Evolutionary conservation across 2,113 vertebrate genomes (phyloP).

Genomic region (Bungarus multicinctus): DNA sequence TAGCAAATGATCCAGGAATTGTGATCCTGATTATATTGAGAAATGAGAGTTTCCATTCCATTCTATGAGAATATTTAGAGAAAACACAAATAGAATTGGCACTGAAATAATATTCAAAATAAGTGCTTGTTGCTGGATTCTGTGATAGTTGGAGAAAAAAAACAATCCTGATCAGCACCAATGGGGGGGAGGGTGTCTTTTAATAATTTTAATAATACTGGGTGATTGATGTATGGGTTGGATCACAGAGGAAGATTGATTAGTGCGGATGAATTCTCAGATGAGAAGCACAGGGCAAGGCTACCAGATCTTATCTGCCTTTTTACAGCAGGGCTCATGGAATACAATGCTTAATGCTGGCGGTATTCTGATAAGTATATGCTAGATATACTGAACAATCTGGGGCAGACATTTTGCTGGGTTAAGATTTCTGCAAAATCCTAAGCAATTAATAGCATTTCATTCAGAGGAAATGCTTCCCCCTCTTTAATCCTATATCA

Average conservation of each 20-base stretch:
- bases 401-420: neutral
- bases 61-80: neutral
- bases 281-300: neutral
- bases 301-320: neutral
- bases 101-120: neutral
- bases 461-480: neutral
- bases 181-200: neutral
- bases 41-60: neutral
- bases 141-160: neutral
- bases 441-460: neutral
- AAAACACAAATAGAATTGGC: neutral
- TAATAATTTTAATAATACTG: neutral
- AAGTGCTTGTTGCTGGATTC: neutral
- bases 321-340: neutral
- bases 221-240: neutral
- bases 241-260: neutral
- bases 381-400: neutral
- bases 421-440: neutral
- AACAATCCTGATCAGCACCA: neutral
- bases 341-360: neutral
- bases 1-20: neutral
- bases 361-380: neutral
- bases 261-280: neutral
- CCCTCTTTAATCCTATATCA: neutral
- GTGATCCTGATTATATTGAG: neutral